These are phyloP conservation scores for Anguilla marmorata DNA, from an alignment of 2,797 vertebrate genomes.

Conservation along the genomic window DNA sequence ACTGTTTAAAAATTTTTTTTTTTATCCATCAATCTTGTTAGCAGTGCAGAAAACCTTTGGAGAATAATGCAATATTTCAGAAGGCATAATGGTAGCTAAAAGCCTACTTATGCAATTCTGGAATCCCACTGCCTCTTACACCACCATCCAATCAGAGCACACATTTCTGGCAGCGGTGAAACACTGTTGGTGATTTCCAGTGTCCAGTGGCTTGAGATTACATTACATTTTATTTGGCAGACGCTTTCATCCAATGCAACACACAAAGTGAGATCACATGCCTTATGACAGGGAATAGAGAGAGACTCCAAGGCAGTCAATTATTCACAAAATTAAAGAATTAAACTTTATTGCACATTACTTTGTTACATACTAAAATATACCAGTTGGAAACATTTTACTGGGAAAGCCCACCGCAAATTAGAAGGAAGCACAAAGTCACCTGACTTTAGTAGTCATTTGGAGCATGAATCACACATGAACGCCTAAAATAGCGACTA, in stretches of 20 bases:
- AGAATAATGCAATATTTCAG: neutral
- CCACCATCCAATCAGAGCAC: neutral
- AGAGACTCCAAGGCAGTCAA: conserved; percentile 27
- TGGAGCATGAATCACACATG: conserved; percentile 21
- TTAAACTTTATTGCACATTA: conserved; percentile 42
- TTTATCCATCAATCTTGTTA: neutral
- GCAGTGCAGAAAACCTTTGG: neutral
- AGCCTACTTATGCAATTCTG: neutral
- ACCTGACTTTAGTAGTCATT: conserved; percentile 27
- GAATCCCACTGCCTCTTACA: neutral
- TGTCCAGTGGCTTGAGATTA: neutral
- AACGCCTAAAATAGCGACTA: conserved; percentile 20
- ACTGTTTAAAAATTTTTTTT: neutral
- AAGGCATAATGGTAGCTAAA: neutral
- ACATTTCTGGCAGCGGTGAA: neutral
- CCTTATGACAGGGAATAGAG: conserved; percentile 27
- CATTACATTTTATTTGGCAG: neutral
- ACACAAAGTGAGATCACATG: neutral
- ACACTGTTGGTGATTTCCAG: neutral
- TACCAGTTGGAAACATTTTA: conserved; percentile 29
- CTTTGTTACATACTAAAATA: conserved; percentile 50
- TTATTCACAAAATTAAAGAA: conserved; percentile 28
- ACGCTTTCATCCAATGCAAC: neutral
- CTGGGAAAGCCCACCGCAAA: conserved; percentile 20
- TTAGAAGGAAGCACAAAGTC: neutral